Evolutionary conservation across 37 sponge, comb jelly and placozoan genomes (phyloP), one percentile per base, ranked within the genome.

Genomic region (Amphimedon queenslandica): DNA sequence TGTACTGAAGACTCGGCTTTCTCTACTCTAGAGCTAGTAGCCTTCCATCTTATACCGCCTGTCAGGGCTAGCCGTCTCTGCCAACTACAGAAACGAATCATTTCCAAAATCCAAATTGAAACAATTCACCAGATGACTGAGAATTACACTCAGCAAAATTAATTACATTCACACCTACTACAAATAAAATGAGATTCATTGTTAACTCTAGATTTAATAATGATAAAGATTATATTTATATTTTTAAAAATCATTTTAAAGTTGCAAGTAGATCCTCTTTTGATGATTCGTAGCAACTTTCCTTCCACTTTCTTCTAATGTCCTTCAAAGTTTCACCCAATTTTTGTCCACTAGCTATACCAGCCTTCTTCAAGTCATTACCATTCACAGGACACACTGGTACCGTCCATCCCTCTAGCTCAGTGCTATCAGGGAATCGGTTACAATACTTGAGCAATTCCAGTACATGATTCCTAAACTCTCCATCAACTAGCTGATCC

Each of bases 381-480:
- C 99, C 99, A 43, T 72, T 87, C 72, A 98, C 83, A 13, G 99
- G 96, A 34, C 85, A 70, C 39, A 38, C 63, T 2, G 99, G 99
- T 16, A 89, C 67, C 0, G 30, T 61, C 95, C 95, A 98, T 21
- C 78, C 33, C 42, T 60, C 42, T 21, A 92, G 2, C 18, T 84
- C 66, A 3, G 58, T 61, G 28, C 70, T 75, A 58, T 80, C 34
- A 0, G 40, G 83, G 2, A 66, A 28, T 20, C 67, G 57, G 0
- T 80, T 91, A 64, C 78, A 66, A 81, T 95, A 95, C 18, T 63
- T 53, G 25, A 87, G 76, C 39, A 95, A 37, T 69, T 98, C 88
- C 47, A 69, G 25, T 0, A 92, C 83, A 1, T 58, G 64, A 25
- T 51, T 35, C 21, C 20, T 16, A 11, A 72, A 83, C 18, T 57